Base-by-base conservation (phyloP, 2,113 vertebrate species). In the Montifringilla adamsi region DNA sequence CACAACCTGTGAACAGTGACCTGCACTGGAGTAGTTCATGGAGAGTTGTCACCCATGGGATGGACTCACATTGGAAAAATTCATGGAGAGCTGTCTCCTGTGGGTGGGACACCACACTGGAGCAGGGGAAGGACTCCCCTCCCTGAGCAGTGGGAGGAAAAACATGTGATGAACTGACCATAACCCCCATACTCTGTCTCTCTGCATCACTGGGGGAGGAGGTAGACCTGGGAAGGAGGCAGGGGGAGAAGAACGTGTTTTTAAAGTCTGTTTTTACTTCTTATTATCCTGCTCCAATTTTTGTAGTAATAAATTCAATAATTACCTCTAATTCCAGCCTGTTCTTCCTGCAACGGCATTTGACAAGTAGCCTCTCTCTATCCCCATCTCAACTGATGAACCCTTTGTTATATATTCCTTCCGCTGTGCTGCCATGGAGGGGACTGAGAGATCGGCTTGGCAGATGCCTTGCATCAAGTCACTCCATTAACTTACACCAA, bases 171-270 rank as follows among this genome's bases (percentile, higher is more conserved):
- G 52, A 58, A 19, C 30, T 41, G 24, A 35, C 13, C 20, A 15
- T 13, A 56, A 24, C 10, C 13, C 24, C 7, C 9, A 49, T 66
- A 35, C 30, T 20, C 20, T 30, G 12, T 75, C 20, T 50, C 10
- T 24, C 10, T 1, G 0, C 24, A 14, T 49, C 24, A 23, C 20
- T 58, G 13, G 0, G 30, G 10, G 5, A 41, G 16, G 12, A 59
- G 4, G 20, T 13, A 41, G 43, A 30, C 6, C 15, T 58, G 43
- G 31, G 4, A 67, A 67, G 43, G 3, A 20, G 24, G 9, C 2
- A 16, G 6, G 2, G 3, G 4, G 2, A 10, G 16, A 13, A 23
- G 10, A 49, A 56, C 23, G 5, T 41, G 19, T 24, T 66, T 75
- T 58, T 35, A 58, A 50, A 8, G 8, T 67, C 20, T 76, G 20